Evolutionary conservation across 1,140 invertebrate species (phyloP), one percentile per base, ranked within the genome.

Genomic region (Lepidurus couesii): DNA sequence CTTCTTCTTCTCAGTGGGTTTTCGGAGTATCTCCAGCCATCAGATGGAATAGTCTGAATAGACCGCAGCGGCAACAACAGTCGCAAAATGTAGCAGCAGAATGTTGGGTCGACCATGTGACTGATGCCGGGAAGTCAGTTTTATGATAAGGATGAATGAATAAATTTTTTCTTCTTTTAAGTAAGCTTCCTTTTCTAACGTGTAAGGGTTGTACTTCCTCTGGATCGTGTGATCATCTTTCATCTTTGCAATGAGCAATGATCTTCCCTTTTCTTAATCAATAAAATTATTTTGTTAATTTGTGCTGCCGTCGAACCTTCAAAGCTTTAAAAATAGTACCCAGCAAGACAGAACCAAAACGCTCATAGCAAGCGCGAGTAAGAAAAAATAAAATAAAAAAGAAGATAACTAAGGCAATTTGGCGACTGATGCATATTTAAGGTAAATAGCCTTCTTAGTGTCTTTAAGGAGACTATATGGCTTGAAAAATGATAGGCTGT

Each of bases 21-120:
- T 65, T 65, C 53, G 53, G 53, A 65, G 53, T 65, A 65, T 65
- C 53, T 65, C 53, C 53, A 65, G 53, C 53, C 53, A 65, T 65
- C 53, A 65, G 53, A 65, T 65, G 53, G 53, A 65, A 65, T 65
- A 65, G 53, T 65, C 53, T 65, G 53, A 65, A 16, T 65, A 65
- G 53, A 65, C n/a, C 53, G 8, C 53, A 65, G 21, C 53, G 21
- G 53, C 53, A 65, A 21, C 53, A 65, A 65, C 53, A 65, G 53
- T 21, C 16, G 8, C 53, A 65, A 65, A 13, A 65, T n/a, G 16
- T 21, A 65, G 21, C 53, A 21, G 53, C 53, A 21, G 53, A 65
- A 65, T 65, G n/a, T 65, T 65, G 53, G 53, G 53, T 65, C 53
- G 53, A 65, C 53, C 53, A 65, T 21, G 53, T 65, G 53, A 65